Evolutionary conservation across 1,140 invertebrate species (phyloP).

Genomic region (Aphidius gifuensis): DNA sequence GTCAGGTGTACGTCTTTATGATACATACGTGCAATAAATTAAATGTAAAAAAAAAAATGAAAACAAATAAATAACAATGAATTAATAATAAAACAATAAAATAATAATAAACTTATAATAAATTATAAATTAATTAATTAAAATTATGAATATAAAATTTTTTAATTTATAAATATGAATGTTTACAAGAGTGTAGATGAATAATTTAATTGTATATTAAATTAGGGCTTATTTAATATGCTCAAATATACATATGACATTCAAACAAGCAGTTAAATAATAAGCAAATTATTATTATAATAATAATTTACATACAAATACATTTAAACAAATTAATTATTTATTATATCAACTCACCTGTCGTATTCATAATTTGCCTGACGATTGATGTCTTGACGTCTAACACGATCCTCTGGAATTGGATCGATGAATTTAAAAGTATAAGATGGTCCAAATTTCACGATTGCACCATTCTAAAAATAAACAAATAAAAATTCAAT

Average conservation of each 20-base stretch:
- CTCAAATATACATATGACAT: too few species aligned
- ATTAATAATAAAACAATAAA: conserved; percentile 31
- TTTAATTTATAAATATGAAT: too few species aligned
- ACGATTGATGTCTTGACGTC: conserved; percentile 67
- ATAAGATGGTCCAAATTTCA: conserved; percentile 87
- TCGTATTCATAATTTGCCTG: conserved; percentile 69
- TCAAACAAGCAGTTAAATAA: too few species aligned
- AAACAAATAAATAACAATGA: conserved; percentile 28
- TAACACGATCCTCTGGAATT: conserved; percentile 76
- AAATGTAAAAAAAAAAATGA: conserved; percentile 34
- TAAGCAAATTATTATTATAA: too few species aligned
- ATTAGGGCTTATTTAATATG: too few species aligned
- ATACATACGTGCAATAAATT: conserved; percentile 31
- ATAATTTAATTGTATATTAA: background rate
- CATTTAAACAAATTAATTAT: background rate
- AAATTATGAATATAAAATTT: background rate
- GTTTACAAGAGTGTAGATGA: background rate
- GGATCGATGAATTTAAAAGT: conserved; percentile 93
- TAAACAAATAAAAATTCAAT: background rate
- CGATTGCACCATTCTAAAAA: conserved; percentile 75
- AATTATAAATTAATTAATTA: background rate
- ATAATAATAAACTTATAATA: conserved; percentile 6
- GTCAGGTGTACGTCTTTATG: conserved; percentile 50
- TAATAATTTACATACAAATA: too few species aligned
- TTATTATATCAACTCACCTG: conserved; percentile 57